A percentile compares a stretch with the other conserved stretches of the same genome.
phyloP scores from a whole-genome alignment of 2,113 vertebrate genomes.

The Mesocricetus auratus region DNA sequence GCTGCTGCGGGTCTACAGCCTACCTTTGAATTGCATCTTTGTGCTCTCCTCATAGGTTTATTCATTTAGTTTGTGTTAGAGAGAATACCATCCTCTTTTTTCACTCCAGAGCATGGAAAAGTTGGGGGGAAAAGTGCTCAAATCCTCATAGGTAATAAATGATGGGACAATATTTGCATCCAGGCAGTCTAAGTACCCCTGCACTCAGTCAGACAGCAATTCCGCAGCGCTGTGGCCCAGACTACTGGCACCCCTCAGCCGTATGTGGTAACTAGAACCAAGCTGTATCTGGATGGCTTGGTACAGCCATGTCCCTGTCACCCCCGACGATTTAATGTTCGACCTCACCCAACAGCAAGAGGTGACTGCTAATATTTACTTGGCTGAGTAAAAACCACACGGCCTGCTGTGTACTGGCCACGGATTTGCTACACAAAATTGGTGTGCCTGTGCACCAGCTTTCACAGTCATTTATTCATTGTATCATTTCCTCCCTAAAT shows the following conservation, averaged over 20 bases:
- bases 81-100: not conserved
- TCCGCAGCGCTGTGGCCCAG: fast-evolving
- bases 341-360: not conserved
- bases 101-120: not conserved
- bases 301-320: not conserved
- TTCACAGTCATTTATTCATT: not conserved
- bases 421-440: not conserved
- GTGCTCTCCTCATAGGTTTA: not conserved
- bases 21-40: not conserved
- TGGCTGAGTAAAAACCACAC: not conserved
- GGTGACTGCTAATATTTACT: not conserved
- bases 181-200: fast-evolving
- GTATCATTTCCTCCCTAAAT: not conserved
- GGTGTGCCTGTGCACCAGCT: not conserved
- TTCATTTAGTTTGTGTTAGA: not conserved
- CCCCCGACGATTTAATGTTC: not conserved
- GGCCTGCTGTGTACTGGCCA: no score
- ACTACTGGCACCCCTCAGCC: no score
- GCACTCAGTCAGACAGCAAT: not conserved
- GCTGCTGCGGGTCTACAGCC: not conserved
- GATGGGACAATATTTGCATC: not conserved
- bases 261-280: not conserved
- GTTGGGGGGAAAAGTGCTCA: not conserved
- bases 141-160: not conserved
- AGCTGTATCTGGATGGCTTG: not conserved